These are phyloP conservation scores for Alligator mississippiensis DNA, from an alignment of 2,113 vertebrate species.

Conservation along the genomic window DNA sequence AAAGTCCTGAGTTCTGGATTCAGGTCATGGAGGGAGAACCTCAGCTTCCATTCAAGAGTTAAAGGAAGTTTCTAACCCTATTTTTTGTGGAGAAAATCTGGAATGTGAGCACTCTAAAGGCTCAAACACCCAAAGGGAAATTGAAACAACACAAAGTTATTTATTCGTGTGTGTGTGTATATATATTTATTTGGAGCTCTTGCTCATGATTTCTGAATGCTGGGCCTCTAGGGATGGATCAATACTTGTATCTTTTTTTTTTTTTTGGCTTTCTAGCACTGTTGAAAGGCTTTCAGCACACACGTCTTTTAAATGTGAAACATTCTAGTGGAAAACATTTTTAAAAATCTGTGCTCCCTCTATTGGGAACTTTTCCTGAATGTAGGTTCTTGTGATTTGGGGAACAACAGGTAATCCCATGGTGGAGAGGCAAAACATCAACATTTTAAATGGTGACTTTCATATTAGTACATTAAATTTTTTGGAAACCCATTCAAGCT, in stretches of 20 bases:
- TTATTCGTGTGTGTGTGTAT: not conserved
- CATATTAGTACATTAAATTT: not conserved
- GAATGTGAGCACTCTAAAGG: constrained; percentile 44
- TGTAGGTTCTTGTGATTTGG: not conserved
- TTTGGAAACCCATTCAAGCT: not conserved
- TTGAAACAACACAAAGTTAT: constrained; percentile 58
- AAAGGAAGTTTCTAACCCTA: not conserved
- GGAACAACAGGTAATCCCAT: not conserved
- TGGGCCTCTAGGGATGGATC: not conserved
- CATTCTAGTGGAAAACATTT: not conserved
- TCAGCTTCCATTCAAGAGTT: constrained; percentile 48
- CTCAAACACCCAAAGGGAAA: constrained; percentile 50
- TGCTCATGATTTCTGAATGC: constrained; percentile 45
- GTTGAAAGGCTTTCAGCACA: not conserved
- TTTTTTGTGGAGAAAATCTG: constrained; percentile 25
- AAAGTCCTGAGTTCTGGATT: not conserved
- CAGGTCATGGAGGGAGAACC: constrained; percentile 40
- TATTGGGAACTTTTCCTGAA: not conserved
- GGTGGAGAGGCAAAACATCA: not conserved
- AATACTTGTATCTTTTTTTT: not conserved
- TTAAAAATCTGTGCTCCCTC: rapidly evolving
- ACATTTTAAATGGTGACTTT: not conserved
- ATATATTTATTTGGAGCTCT: too few relatives aligned
- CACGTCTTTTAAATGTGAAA: not conserved
- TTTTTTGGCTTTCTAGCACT: not conserved